These are phyloP conservation scores for Siniperca scherzeri DNA, from an alignment of 2,797 vertebrate species.

Conservation along the genomic window DNA sequence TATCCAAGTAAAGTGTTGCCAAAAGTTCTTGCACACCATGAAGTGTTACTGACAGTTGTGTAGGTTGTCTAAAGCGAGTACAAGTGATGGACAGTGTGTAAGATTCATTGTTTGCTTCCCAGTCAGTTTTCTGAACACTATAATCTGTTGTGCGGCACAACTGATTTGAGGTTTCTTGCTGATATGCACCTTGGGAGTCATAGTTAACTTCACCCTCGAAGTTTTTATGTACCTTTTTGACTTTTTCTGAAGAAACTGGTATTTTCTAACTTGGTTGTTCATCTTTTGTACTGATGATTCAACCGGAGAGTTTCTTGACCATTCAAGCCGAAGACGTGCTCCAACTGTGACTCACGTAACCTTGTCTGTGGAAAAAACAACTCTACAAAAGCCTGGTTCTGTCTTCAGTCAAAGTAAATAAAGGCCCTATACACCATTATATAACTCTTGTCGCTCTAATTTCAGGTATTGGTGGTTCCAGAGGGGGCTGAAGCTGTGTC, in stretches of 20 bases:
- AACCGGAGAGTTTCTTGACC: not conserved
- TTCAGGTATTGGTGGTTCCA: slow-evolving; percentile 97
- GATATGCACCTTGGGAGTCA: not conserved
- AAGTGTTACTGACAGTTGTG: not conserved
- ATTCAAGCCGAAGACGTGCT: not conserved
- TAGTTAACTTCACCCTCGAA: not conserved
- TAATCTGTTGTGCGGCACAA: not conserved
- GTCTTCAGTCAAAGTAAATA: not conserved
- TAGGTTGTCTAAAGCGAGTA: not conserved
- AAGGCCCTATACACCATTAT: not conserved
- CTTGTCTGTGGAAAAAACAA: not conserved
- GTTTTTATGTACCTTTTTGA: not conserved
- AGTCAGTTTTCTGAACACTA: not conserved
- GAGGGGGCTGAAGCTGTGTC: slow-evolving; percentile 96
- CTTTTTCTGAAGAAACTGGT: not conserved
- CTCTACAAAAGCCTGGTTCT: not conserved
- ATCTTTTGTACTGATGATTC: slow-evolving; percentile 8
- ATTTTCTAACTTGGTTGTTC: not conserved
- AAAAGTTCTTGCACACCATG: not conserved
- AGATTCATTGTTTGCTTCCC: not conserved
- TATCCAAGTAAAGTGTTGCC: too few species aligned
- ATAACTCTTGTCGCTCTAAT: slow-evolving; percentile 15
- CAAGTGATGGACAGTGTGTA: not conserved
- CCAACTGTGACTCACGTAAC: not conserved
- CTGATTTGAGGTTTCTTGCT: not conserved